phyloP scores from a whole-genome alignment of 1,140 invertebrate genomes.

The Drosophila melanica region DNA sequence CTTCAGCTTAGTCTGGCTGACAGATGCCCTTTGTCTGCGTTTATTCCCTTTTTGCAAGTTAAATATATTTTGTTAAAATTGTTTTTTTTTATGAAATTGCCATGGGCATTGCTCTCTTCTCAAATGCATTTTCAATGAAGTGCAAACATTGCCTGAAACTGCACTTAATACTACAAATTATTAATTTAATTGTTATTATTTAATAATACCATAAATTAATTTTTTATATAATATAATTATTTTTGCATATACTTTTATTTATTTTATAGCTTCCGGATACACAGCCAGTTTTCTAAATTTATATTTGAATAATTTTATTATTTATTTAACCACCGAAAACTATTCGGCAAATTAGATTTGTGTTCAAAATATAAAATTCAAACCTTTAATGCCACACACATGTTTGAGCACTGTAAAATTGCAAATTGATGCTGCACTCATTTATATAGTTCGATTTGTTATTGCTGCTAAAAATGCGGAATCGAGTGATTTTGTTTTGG shows the following conservation, averaged over 20 bases:
- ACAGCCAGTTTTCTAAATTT: too few relatives aligned
- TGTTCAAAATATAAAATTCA: too few relatives aligned
- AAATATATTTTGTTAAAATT: neutral
- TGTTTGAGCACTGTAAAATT: neutral
- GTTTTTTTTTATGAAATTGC: constrained; percentile 3
- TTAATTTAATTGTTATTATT: too few relatives aligned
- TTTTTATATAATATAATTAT: too few relatives aligned
- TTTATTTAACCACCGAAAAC: too few relatives aligned
- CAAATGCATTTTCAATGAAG: constrained; percentile 1
- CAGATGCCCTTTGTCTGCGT: constrained; percentile 23
- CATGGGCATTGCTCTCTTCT: neutral
- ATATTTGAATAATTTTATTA: too few relatives aligned
- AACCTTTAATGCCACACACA: too few relatives aligned
- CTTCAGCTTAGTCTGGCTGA: constrained; percentile 18
- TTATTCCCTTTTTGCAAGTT: neutral
- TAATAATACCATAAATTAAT: too few relatives aligned
- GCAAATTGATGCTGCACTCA: neutral
- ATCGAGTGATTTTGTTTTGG: constrained; percentile 9
- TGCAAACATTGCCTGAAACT: neutral
- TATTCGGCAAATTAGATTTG: too few relatives aligned
- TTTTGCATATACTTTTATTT: too few relatives aligned
- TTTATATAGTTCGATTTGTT: constrained; percentile 8
- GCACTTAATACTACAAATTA: constrained; percentile 5
- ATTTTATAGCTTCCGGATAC: too few relatives aligned
- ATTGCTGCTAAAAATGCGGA: constrained; percentile 6